Evolutionary conservation across 2,888 invertebrate species (phyloP), one percentile per base, ranked within the genome.

Genomic region (Acrobasis consociella): DNA sequence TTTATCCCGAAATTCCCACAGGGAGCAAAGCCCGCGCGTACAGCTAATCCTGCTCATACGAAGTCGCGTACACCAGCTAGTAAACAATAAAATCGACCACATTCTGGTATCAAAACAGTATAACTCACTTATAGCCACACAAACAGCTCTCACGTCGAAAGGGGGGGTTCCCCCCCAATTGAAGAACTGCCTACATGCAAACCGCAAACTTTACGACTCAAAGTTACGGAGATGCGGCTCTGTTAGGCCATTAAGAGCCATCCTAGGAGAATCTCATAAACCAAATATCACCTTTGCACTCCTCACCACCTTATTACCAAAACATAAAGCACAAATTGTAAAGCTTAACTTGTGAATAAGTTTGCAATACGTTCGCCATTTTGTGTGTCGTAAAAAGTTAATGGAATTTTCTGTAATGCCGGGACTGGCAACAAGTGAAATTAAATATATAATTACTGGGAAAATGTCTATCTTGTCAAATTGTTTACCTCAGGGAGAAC

Each of bases 321-420:
- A 15, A 62, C 61, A 59, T 62, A 62, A 65, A 69, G 73, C 68
- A 56, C 67, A 78, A 74, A 78, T 76, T 60, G 71, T 58, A 64
- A 66, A 64, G 63, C 62, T 55, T 62, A 22, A 22, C 52, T 64
- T 68, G 58, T 39, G 65, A 62, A 65, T 73, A 75, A 71, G 69
- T 76, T 75, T 71, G 76, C 70, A 65, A 15, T 53, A 22, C 15
- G 22, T 15, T 76, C 81, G 85, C 87, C 87, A 89, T 90, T 91
- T 89, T 83, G 87, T 85, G 82, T 78, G 75, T 83, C 90, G 87
- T 90, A 89, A 91, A 91, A 87, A 86, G 85, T 87, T 89, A 89
- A 89, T 87, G 78, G 78, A 79, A 74, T 79, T 72, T 77, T 72
- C 81, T 76, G 84, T 85, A 86, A 86, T 89, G 87, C 82, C 76